Evolutionary conservation across 53 echinoderm and acorn worm genomes (phyloP), one percentile per base, ranked within the genome.

Genomic region (Crossaster papposus): DNA sequence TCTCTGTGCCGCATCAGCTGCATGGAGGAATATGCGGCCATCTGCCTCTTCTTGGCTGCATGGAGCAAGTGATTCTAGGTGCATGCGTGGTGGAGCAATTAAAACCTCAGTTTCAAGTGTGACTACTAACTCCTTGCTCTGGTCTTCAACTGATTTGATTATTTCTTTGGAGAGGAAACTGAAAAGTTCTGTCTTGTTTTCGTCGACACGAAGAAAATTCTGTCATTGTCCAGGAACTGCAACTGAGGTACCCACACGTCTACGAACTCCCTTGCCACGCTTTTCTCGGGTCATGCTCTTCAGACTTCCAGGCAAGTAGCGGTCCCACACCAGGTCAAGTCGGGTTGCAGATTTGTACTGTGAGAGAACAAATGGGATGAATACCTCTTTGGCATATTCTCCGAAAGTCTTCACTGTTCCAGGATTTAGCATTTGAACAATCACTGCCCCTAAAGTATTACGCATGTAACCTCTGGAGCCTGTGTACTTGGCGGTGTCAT

Each of bases 301-400:
- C 86, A 90, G 73, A 63, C 68, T 78, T 28, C 80, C 77, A 44
- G 81, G 52, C 32, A 90, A 20, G 65, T 93, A 90, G 14, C 78
- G 12, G 64, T 90, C 86, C 79, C 72, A 93, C 64, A 90, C 90
- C n/a, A 90, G 68, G 82, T 93, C 90, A 37, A 93, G 36, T 58
- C 85, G 78, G 30, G 33, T 77, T 5, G 9, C 44, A 5, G 5
- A 7, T 9, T 44, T 9, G 6, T 7, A 9, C 5, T 1, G 44
- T 7, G 6, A 7, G 5, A 7, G 44, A 0, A 44, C 9, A 9
- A 7, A 44, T 9, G 86, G 86, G 30, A 75, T 12, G 76, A 86
- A 75, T 1, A 74, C 32, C 7, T 29, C 17, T 32, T 75, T 17
- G 31, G 86, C 52, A 63, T 86, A 86, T 20, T 86, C 77, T 13